Base-by-base conservation (phyloP, 2,797 vertebrate genomes). In the Chaunax sp. region DNA sequence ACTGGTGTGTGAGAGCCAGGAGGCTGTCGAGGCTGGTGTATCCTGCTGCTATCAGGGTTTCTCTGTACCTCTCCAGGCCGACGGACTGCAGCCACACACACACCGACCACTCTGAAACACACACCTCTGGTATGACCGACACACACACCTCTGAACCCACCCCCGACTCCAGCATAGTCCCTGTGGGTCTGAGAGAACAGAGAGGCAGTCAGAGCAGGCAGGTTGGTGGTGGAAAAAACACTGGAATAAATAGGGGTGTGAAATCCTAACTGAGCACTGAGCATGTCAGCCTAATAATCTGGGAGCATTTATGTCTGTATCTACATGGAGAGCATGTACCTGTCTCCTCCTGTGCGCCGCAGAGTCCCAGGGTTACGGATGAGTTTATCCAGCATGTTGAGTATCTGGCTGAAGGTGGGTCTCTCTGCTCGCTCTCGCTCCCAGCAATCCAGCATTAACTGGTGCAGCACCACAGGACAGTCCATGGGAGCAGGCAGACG, bases 311-410 rank as follows among this genome's bases (percentile, higher is more conserved):
- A 40, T 59, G 49, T 0, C n/a, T 44, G 4, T 49, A 26, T 54
- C 19, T 45, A 18, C 82, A 77, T 69, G 95, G 93, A 91, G 91
- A 65, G 93, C 93, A 92, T 92, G 85, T 94, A 95, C 90, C 94
- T 95, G 87, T 99, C 97, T 0, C 94, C 95, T 79, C 97, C 96
- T 0, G 96, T 98, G 90, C 96, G 95, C 87, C 98, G 98, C 85
- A 99, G 93, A 72, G 96, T 98, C 84, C 96, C 97, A 20, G 98
- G 98, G 84, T 99, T 99, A 62, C 98, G 96, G 86, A 99, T 99
- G 70, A 99, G 96, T 90, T 99, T 99, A 85, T 99, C 98, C 91
- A 99, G 88, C 96, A 99, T 98, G 93, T 97, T 98, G 90, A 99
- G 97, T 15, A 99, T 99, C 92, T 99, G 97, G 76, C 95, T 96